Evolutionary conservation across 2,888 invertebrate species (phyloP).

Genomic region (Spodoptera exigua): DNA sequence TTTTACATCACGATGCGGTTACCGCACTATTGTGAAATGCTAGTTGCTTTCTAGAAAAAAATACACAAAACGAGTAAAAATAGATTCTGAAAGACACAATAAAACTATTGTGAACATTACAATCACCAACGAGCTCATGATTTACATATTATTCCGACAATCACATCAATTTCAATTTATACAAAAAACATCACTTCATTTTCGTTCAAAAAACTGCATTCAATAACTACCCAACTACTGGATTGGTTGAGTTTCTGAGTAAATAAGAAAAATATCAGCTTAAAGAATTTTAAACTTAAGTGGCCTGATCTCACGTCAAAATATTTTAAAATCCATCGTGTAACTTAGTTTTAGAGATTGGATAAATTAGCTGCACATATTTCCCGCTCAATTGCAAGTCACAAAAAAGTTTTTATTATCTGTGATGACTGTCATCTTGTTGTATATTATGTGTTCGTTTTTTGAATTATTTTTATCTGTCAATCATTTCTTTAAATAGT

Average conservation of each 20-base stretch:
- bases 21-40: conserved; percentile 27
- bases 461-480: conserved; percentile 4
- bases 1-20: conserved; percentile 27
- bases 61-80: conserved; percentile 21
- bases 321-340: no score
- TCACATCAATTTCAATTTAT: conserved; percentile 47
- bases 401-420: no score
- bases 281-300: no score
- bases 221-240: conserved; percentile 14
- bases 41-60: conserved; percentile 48
- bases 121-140: conserved; percentile 45
- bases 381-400: no score
- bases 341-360: no score
- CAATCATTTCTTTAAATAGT: conserved; percentile 6
- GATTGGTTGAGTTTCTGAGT: conserved; percentile 1
- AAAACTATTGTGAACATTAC: conserved; percentile 38
- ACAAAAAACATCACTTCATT: conserved; percentile 35
- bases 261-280: no score
- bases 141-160: conserved; percentile 45
- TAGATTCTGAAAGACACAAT: conserved; percentile 28
- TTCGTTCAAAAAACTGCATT: conserved; percentile 22
- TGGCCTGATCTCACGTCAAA: no score
- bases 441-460: no score
- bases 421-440: no score
- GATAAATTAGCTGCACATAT: no score